These are phyloP conservation scores for Phrixothrix hirtus DNA, from an alignment of 2,888 invertebrate species.

Conservation along the genomic window DNA sequence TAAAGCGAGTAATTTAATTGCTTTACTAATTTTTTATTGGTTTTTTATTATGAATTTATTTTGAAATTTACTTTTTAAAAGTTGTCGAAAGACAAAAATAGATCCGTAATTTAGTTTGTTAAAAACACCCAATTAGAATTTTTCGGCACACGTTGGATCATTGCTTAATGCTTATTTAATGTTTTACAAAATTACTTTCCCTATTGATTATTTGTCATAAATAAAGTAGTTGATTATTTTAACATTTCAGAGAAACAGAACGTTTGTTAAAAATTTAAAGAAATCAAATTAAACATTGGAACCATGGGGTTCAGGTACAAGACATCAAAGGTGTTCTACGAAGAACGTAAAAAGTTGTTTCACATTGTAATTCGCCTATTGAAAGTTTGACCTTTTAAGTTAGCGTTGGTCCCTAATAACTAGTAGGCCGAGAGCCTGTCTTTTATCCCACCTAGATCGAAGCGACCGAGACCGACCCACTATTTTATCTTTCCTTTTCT, in stretches of 20 bases:
- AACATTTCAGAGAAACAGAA: neutral
- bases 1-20: too few species aligned
- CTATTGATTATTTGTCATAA: neutral
- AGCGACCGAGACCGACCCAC: slow-evolving; percentile 54
- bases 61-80: too few species aligned
- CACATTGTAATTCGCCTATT: slow-evolving; percentile 34
- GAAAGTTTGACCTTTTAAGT: slow-evolving; percentile 54
- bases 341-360: slow-evolving; percentile 23
- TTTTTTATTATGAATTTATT: neutral
- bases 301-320: slow-evolving; percentile 9
- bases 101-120: neutral
- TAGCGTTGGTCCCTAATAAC: slow-evolving; percentile 52
- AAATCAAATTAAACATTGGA: neutral
- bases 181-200: neutral
- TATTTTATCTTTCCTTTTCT: slow-evolving; percentile 55
- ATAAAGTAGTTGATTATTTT: neutral
- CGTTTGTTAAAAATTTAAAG: neutral
- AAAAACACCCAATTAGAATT: neutral
- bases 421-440: slow-evolving; percentile 52
- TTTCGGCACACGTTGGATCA: too few species aligned
- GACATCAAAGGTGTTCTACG: slow-evolving; percentile 12
- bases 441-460: slow-evolving; percentile 54
- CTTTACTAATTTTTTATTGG: neutral
- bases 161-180: neutral
- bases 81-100: too few species aligned